phyloP scores from a whole-genome alignment of 1,140 invertebrate genomes.

The Aphidius ervi region DNA sequence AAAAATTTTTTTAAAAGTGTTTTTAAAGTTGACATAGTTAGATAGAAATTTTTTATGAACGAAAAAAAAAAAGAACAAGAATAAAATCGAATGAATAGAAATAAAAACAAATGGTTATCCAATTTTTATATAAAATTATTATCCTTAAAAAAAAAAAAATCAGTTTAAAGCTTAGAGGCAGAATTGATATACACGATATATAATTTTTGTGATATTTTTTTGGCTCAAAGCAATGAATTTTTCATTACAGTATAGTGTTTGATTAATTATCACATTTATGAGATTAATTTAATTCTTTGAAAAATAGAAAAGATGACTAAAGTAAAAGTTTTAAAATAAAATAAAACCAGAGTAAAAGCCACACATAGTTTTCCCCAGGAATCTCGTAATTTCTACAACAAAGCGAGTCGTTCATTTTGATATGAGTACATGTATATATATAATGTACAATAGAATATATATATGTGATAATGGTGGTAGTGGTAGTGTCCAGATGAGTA shows the following conservation, averaged over 20 bases:
- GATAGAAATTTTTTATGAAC: too few relatives aligned
- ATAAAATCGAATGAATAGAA: too few relatives aligned
- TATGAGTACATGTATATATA: not conserved
- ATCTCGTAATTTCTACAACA: conserved; percentile 41
- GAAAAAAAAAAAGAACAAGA: too few relatives aligned
- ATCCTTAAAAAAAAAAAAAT: too few relatives aligned
- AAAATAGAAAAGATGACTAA: not conserved
- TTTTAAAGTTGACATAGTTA: too few relatives aligned
- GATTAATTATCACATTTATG: not conserved
- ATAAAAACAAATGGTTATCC: too few relatives aligned
- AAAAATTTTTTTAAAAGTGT: too few relatives aligned
- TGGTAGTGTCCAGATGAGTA: not conserved
- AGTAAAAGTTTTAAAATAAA: not conserved
- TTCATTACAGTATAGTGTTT: not conserved
- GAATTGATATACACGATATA: too few relatives aligned
- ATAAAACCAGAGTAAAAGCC: not conserved
- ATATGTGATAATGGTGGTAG: conserved; percentile 11
- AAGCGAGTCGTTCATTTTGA: conserved; percentile 37
- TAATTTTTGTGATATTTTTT: too few relatives aligned
- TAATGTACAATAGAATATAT: conserved; percentile 9
- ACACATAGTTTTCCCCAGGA: conserved; percentile 23
- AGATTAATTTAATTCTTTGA: not conserved
- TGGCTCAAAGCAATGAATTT: not conserved
- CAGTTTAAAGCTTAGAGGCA: too few relatives aligned
- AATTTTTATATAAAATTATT: too few relatives aligned